Evolutionary conservation across 2,888 invertebrate genomes (phyloP).

Genomic region (Cataglyphis livida): DNA sequence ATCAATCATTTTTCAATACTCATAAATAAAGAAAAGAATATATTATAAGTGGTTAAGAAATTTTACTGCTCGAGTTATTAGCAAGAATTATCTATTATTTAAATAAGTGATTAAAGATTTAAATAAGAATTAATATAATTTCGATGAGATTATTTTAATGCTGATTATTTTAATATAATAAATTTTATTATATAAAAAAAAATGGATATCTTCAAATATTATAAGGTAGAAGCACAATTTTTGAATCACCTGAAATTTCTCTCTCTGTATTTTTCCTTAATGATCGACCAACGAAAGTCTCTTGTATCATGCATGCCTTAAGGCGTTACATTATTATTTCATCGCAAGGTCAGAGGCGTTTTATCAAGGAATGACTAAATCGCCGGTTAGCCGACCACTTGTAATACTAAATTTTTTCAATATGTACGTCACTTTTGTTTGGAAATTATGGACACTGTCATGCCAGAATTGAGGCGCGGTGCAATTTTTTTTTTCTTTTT

Average conservation of each 20-base stretch:
- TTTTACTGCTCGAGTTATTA: background rate
- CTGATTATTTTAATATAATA: too few relatives aligned
- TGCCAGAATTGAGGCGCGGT: background rate
- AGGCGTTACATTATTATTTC: background rate
- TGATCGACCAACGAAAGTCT: background rate
- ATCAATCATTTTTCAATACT: background rate
- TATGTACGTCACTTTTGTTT: conserved; percentile 4
- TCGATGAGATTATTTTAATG: background rate
- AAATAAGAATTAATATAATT: background rate
- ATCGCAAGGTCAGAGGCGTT: background rate
- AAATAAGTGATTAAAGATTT: background rate
- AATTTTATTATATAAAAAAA: background rate
- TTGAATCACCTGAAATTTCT: background rate
- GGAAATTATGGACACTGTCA: background rate
- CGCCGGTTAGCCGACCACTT: background rate
- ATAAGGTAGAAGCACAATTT: background rate
- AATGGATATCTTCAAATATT: background rate
- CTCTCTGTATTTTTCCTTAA: background rate
- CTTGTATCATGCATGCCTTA: background rate
- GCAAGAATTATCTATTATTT: background rate
- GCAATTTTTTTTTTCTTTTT: background rate
- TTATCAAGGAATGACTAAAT: background rate
- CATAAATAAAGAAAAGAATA: background rate
- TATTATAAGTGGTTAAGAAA: background rate
- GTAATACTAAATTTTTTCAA: background rate